Percentiles rank a stretch among this genome's conserved stretches.
Evolutionary conservation across 2,113 vertebrate species (phyloP).

Genomic region (Heterotilapia buettikoferi): DNA sequence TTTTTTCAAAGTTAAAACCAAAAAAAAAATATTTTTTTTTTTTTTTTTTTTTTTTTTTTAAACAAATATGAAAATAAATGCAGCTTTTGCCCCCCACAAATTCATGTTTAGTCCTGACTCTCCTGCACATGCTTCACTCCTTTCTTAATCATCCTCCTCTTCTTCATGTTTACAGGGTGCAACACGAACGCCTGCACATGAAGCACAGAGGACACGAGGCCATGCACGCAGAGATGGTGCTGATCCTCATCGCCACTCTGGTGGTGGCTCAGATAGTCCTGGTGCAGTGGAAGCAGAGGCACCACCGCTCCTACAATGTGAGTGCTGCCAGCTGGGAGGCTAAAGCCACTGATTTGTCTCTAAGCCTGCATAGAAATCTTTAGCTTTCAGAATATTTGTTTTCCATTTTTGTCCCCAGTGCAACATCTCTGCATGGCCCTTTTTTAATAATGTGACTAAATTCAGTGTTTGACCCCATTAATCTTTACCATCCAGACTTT

Average conservation of each 20-base stretch:
- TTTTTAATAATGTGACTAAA: too few relatives aligned
- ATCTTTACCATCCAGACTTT: too few relatives aligned
- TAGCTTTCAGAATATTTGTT: too few relatives aligned
- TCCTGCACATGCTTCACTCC: neutral
- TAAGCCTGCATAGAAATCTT: neutral
- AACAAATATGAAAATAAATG: neutral
- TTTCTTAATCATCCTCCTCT: neutral
- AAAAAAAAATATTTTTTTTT: too few relatives aligned
- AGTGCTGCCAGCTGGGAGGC: neutral
- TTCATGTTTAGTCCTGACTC: neutral
- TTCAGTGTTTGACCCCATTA: too few relatives aligned
- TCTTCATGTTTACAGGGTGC: conserved; percentile 34
- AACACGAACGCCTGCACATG: conserved; percentile 61
- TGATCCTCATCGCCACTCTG: conserved; percentile 71
- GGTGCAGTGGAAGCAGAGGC: conserved; percentile 75
- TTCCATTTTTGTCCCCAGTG: too few relatives aligned
- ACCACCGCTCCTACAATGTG: conserved; percentile 63
- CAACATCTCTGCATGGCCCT: too few relatives aligned
- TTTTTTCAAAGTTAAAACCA: too few relatives aligned
- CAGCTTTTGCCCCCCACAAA: neutral
- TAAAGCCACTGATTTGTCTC: neutral
- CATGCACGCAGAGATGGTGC: conserved; percentile 70
- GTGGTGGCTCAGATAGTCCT: conserved; percentile 64
- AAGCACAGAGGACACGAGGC: conserved; percentile 68
- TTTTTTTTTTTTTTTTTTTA: rapidly evolving